Conservation (phyloP, 2,797 vertebrate species). For the Toxotes lorentzi region DNA sequence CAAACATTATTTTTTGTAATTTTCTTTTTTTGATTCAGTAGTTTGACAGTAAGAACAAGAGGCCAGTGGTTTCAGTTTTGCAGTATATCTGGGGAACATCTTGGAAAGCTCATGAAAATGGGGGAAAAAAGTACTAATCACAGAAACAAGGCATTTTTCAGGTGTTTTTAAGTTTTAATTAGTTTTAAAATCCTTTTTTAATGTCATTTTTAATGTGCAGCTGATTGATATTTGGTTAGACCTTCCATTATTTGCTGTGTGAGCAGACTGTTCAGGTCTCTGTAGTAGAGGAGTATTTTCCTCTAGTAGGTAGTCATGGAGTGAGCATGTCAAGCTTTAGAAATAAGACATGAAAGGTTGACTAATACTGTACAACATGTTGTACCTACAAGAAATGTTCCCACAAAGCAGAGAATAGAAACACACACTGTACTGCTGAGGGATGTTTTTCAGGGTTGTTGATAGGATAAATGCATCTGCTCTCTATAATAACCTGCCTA, state of each 20-base stretch:
- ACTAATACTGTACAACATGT: background rate
- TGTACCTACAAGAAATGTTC: slow-evolving; percentile 1
- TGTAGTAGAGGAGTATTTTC: background rate
- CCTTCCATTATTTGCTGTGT: background rate
- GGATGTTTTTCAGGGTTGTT: background rate
- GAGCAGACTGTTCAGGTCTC: slow-evolving; percentile 1
- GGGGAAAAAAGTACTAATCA: background rate
- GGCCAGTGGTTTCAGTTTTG: background rate
- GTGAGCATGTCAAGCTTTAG: background rate
- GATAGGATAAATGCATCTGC: background rate
- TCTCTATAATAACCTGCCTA: background rate
- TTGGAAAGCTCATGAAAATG: background rate
- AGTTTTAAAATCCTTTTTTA: background rate
- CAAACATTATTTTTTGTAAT: background rate
- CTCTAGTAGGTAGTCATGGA: background rate
- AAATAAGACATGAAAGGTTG: background rate
- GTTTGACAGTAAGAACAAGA: background rate
- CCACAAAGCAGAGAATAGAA: slow-evolving; percentile 16
- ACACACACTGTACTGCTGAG: background rate
- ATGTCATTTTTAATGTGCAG: background rate
- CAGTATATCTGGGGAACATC: background rate
- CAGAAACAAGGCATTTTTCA: background rate
- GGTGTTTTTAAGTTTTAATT: no score
- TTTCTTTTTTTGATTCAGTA: background rate
- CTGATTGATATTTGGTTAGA: background rate